Evolutionary conservation across 2,888 invertebrate genomes (phyloP).

Genomic region (Agonopterix alstromeriana): DNA sequence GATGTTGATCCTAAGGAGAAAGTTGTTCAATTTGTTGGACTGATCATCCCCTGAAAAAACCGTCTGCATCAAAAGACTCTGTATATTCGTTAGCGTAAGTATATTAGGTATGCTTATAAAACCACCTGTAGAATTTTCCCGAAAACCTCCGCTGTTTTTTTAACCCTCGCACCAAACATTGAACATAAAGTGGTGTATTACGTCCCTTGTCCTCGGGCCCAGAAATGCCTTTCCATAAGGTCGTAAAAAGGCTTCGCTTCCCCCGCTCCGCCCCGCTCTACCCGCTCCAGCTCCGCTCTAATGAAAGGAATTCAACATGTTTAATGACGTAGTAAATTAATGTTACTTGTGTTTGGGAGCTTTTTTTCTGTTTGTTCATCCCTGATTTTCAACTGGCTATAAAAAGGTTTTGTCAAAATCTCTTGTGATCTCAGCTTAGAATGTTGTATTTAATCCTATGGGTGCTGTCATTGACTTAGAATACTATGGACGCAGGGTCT

Average conservation of each 20-base stretch:
- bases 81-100: too few species aligned
- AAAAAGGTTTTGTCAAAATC: too few species aligned
- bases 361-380: background rate
- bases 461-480: too few species aligned
- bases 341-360: slow-evolving; percentile 6
- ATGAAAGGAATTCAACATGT: slow-evolving; percentile 20
- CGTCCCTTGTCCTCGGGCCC: slow-evolving; percentile 13
- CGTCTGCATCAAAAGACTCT: too few species aligned
- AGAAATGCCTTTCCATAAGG: slow-evolving; percentile 15
- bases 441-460: too few species aligned
- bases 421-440: too few species aligned
- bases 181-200: slow-evolving; percentile 19
- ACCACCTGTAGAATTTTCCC: background rate
- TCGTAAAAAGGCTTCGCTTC: slow-evolving; percentile 25
- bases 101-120: too few species aligned
- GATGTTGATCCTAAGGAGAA: too few species aligned
- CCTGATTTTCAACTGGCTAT: too few species aligned
- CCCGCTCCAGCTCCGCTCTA: slow-evolving; percentile 7
- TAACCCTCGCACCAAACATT: slow-evolving; percentile 3
- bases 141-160: background rate
- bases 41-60: too few species aligned
- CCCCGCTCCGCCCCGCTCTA: background rate
- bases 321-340: slow-evolving; percentile 15
- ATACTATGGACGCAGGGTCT: too few species aligned
- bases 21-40: too few species aligned